These are phyloP conservation scores for Morpho deidamia DNA, from an alignment of 2,888 invertebrate species.

Conservation along the genomic window DNA sequence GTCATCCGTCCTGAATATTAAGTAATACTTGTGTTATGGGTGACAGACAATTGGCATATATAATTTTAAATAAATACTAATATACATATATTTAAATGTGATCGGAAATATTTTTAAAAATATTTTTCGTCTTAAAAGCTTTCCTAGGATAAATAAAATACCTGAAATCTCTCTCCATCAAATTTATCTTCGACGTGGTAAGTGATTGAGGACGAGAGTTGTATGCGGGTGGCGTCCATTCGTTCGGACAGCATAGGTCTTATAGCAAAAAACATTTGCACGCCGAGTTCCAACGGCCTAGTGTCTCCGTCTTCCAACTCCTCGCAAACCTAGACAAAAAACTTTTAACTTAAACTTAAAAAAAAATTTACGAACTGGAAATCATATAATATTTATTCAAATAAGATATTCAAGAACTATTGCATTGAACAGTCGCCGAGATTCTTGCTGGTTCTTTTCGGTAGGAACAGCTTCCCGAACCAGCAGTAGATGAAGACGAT, in stretches of 20 bases:
- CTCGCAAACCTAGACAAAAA: constrained; percentile 77
- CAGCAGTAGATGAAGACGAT: too few relatives aligned
- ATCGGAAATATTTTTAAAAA: not conserved
- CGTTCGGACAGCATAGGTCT: constrained; percentile 93
- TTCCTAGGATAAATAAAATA: constrained; percentile 18
- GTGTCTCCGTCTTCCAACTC: constrained; percentile 80
- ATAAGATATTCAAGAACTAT: too few relatives aligned
- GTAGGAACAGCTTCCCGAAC: too few relatives aligned
- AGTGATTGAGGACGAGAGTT: constrained; percentile 71
- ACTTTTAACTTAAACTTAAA: not conserved
- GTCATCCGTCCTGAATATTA: too few relatives aligned
- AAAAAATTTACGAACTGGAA: not conserved
- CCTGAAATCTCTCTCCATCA: constrained; percentile 96
- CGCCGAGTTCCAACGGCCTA: constrained; percentile 81
- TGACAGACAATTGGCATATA: not conserved
- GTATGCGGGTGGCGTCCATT: constrained; percentile 79
- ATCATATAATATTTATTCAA: too few relatives aligned
- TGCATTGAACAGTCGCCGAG: too few relatives aligned
- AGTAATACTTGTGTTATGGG: too few relatives aligned
- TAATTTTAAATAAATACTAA: not conserved
- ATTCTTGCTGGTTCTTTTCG: too few relatives aligned
- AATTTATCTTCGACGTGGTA: constrained; percentile 90
- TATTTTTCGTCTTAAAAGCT: not conserved
- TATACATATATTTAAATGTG: not conserved
- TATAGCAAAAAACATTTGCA: constrained; percentile 86